These are phyloP conservation scores for Macrocentrus cingulum DNA, from an alignment of 1,140 invertebrate species.

Conservation along the genomic window DNA sequence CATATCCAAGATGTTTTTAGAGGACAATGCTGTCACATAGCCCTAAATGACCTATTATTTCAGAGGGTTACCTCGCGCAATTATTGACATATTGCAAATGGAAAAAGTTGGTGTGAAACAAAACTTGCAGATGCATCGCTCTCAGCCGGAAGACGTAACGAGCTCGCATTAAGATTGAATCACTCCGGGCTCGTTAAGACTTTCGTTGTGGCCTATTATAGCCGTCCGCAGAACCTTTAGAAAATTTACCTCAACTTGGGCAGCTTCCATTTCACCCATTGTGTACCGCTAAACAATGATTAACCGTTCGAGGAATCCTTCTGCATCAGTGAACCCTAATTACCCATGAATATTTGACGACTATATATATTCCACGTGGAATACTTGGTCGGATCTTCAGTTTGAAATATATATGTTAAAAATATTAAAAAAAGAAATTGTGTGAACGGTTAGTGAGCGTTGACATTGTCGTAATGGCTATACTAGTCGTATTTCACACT, in stretches of 20 bases:
- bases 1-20: slow-evolving; percentile 11
- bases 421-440: too few species aligned
- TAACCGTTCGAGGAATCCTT: slow-evolving; percentile 28
- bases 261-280: slow-evolving; percentile 29
- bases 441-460: slow-evolving; percentile 45
- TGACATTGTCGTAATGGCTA: slow-evolving; percentile 36
- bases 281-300: slow-evolving; percentile 38
- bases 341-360: slow-evolving; percentile 27
- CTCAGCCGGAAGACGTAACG: slow-evolving; percentile 38
- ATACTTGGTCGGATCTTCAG: too few species aligned
- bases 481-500: slow-evolving; percentile 47
- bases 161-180: slow-evolving; percentile 42
- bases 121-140: too few species aligned
- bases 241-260: slow-evolving; percentile 32
- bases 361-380: neutral
- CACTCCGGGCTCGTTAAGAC: slow-evolving; percentile 38
- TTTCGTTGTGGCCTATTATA: slow-evolving; percentile 29
- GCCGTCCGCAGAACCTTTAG: slow-evolving; percentile 28
- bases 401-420: too few species aligned
- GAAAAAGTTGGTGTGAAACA: too few species aligned
- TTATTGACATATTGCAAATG: too few species aligned
- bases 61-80: too few species aligned
- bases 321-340: slow-evolving; percentile 30
- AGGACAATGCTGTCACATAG: slow-evolving; percentile 16
- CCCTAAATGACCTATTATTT: too few species aligned